phyloP scores from a whole-genome alignment of 2,113 vertebrate species.

The Trochalopteron elliotii region DNA sequence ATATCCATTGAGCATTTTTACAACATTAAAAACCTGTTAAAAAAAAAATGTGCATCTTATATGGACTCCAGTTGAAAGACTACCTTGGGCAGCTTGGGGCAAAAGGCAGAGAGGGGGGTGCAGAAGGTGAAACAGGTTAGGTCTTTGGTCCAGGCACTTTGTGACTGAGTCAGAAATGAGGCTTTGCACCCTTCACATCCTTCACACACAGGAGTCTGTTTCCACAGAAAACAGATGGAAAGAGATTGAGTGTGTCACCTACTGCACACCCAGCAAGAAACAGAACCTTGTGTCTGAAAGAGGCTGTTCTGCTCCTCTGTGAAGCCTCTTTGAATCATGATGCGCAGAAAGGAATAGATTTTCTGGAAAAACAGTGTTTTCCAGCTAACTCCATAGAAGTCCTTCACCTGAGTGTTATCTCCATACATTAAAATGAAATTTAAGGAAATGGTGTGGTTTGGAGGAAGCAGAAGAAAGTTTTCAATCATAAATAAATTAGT shows the following conservation, averaged over 20 bases:
- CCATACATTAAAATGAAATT: background rate
- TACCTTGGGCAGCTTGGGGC: rapidly evolving
- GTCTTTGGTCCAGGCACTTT: background rate
- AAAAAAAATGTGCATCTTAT: background rate
- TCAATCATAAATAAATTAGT: background rate
- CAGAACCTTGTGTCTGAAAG: background rate
- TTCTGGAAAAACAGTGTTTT: background rate
- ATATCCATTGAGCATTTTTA: background rate
- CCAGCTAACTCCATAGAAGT: background rate
- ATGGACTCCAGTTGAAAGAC: background rate
- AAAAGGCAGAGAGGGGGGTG: rapidly evolving
- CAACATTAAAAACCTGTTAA: background rate
- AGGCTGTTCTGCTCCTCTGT: background rate
- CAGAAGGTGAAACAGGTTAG: background rate
- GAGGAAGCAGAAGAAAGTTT: background rate
- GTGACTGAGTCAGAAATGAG: background rate
- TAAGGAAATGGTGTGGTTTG: background rate
- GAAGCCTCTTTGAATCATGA: background rate
- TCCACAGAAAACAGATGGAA: background rate
- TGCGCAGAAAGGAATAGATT: background rate
- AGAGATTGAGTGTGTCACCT: rapidly evolving
- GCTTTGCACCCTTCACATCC: background rate
- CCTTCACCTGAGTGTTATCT: background rate
- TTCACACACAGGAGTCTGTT: background rate
- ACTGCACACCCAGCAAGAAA: background rate